Conservation (phyloP, 2,888 invertebrate species). For the Piscicola geometra region DNA sequence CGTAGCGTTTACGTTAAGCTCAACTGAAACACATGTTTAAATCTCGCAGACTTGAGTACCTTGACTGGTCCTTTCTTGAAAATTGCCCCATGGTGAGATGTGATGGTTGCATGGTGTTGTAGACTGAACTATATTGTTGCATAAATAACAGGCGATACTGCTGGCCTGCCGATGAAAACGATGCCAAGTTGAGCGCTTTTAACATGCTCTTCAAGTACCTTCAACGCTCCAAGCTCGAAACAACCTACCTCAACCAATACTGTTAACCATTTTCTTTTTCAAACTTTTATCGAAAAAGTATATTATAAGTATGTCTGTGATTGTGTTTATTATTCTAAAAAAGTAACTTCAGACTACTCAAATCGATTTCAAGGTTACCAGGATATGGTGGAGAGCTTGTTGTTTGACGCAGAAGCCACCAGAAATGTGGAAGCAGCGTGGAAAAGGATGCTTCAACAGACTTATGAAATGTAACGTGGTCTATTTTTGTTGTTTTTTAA, state of each 20-base stretch:
- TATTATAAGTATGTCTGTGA: not conserved
- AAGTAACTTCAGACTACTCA: no score
- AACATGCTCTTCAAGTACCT: slow-evolving; percentile 34
- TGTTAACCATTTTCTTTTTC: slow-evolving; percentile 4
- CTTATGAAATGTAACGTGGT: no score
- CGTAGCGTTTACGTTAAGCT: no score
- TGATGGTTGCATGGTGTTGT: no score
- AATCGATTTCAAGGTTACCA: no score
- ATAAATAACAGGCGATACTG: slow-evolving; percentile 37
- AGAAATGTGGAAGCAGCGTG: slow-evolving; percentile 40
- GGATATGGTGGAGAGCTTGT: slow-evolving; percentile 49
- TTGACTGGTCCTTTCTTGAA: not conserved
- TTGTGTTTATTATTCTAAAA: not conserved
- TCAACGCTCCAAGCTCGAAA: slow-evolving; percentile 16
- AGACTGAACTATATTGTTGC: no score
- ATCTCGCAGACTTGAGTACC: slow-evolving; percentile 8
- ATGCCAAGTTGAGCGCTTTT: slow-evolving; percentile 22
- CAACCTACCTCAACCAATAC: slow-evolving; percentile 14
- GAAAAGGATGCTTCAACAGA: no score
- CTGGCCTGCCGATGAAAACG: slow-evolving; percentile 27
- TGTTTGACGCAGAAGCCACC: slow-evolving; percentile 53
- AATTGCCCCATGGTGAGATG: slow-evolving; percentile 29
- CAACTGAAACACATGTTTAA: no score
- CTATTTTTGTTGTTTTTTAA: no score
- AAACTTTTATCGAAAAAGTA: no score